phyloP scores from a whole-genome alignment of 1,140 invertebrate species.

The Zaprionus lachaisei region DNA sequence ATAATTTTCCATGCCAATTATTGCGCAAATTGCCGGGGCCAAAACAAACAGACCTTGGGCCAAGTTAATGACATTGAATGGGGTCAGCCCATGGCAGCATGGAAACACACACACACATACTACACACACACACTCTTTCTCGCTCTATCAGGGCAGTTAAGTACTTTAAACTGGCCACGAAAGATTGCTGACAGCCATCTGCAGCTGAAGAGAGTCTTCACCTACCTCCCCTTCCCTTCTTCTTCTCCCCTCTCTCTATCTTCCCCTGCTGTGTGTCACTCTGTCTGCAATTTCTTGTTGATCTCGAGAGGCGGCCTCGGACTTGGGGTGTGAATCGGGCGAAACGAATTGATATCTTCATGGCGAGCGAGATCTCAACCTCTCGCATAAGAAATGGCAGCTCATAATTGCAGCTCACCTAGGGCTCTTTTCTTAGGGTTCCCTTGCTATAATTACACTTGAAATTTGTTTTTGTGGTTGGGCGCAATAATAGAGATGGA shows the following conservation, averaged over 20 bases:
- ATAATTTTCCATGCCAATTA: conserved; percentile 75
- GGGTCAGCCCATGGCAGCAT: conserved; percentile 59
- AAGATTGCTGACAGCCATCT: conserved; percentile 76
- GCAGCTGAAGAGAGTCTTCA: conserved; percentile 52
- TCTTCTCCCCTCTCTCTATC: not conserved
- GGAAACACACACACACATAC: conserved; percentile 10
- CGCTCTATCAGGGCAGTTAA: conserved; percentile 36
- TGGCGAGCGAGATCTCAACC: conserved; percentile 6
- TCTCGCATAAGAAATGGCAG: not conserved
- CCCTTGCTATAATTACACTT: not conserved
- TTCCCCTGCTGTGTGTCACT: not conserved
- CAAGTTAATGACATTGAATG: conserved; percentile 79
- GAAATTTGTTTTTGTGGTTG: not conserved
- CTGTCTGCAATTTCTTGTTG: conserved; percentile 35
- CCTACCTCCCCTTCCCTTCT: conserved; percentile 34
- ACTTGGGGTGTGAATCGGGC: conserved; percentile 32
- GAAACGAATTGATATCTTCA: conserved; percentile 43
- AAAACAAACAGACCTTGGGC: conserved; percentile 78
- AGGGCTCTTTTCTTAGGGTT: not conserved
- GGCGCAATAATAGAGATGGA: not conserved
- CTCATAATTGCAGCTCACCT: not conserved
- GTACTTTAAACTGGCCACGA: conserved; percentile 49
- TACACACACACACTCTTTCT: not conserved
- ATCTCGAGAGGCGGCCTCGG: not conserved
- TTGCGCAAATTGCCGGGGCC: conserved; percentile 64